phyloP scores from a whole-genome alignment of 2,888 invertebrate species.

The Hydroisotoma schaefferi region DNA sequence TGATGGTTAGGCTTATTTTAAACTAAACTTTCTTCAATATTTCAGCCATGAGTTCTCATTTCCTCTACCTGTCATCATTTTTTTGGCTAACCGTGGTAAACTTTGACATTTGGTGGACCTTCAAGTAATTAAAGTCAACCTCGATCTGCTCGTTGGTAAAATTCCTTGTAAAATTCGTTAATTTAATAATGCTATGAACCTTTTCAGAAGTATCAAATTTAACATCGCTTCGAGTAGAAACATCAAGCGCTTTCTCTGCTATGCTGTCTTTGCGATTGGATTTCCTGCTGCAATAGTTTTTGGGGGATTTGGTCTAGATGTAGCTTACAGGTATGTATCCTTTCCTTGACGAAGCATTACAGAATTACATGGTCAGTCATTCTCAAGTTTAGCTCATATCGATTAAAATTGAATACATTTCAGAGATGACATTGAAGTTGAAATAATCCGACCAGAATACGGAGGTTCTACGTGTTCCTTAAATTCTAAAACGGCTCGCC shows the following conservation, averaged over 20 bases:
- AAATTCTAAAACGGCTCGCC: slow-evolving; percentile 17
- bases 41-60: slow-evolving; percentile 30
- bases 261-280: slow-evolving; percentile 21
- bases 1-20: not conserved
- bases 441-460: slow-evolving; percentile 26
- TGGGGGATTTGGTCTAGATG: slow-evolving; percentile 14
- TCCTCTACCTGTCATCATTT: slow-evolving; percentile 26
- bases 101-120: slow-evolving; percentile 35
- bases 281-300: slow-evolving; percentile 20
- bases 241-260: slow-evolving; percentile 23
- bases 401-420: not conserved
- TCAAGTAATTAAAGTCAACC: slow-evolving; percentile 20
- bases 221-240: slow-evolving; percentile 19
- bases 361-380: too few relatives aligned
- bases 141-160: too few relatives aligned
- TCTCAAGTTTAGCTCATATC: not conserved
- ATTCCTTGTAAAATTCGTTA: not conserved
- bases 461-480: slow-evolving; percentile 29
- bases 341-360: too few relatives aligned
- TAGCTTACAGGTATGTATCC: slow-evolving; percentile 17
- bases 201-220: slow-evolving; percentile 22
- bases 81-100: slow-evolving; percentile 35
- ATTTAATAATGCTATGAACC: not conserved
- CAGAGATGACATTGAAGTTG: slow-evolving; percentile 21
- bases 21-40: not conserved